Percentiles rank a stretch among this genome's conserved stretches.
Evolutionary conservation across 1,140 invertebrate species (phyloP).

Genomic region (Nasonia giraulti): DNA sequence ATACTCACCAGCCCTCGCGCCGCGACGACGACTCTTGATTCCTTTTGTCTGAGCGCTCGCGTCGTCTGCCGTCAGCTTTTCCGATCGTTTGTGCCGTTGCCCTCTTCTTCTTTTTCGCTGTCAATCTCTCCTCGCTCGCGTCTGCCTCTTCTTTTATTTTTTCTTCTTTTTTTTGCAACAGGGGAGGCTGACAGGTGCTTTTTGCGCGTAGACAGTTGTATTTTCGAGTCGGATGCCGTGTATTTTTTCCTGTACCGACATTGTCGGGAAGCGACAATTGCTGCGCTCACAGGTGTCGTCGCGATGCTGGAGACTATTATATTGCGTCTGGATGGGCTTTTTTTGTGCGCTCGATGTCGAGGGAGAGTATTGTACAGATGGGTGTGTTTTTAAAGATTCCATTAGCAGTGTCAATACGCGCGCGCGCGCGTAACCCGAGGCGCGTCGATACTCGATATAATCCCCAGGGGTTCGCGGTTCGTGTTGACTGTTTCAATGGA

Average conservation of each 20-base stretch:
- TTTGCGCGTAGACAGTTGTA: not conserved
- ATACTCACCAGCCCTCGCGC: not conserved
- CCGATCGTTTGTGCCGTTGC: not conserved
- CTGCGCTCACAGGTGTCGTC: no score
- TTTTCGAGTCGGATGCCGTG: not conserved
- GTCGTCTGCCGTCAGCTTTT: conserved; percentile 29
- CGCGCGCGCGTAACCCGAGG: not conserved
- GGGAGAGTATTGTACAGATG: not conserved
- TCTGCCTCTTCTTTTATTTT: not conserved
- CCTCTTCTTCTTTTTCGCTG: not conserved
- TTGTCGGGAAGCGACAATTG: no score
- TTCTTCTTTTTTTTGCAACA: not conserved
- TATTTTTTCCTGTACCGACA: not conserved
- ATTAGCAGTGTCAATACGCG: not conserved
- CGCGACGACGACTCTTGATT: not conserved
- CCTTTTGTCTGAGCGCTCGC: not conserved
- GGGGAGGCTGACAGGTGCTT: not conserved
- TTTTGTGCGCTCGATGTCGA: not conserved
- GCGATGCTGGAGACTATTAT: no score
- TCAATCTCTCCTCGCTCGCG: not conserved
- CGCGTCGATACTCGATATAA: not conserved
- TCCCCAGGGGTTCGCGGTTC: not conserved
- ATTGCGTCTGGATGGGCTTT: no score
- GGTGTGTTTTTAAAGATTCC: not conserved
- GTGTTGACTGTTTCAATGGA: not conserved